Conservation (phyloP, 1,140 invertebrate genomes). For the Marisa cornuarietis region DNA sequence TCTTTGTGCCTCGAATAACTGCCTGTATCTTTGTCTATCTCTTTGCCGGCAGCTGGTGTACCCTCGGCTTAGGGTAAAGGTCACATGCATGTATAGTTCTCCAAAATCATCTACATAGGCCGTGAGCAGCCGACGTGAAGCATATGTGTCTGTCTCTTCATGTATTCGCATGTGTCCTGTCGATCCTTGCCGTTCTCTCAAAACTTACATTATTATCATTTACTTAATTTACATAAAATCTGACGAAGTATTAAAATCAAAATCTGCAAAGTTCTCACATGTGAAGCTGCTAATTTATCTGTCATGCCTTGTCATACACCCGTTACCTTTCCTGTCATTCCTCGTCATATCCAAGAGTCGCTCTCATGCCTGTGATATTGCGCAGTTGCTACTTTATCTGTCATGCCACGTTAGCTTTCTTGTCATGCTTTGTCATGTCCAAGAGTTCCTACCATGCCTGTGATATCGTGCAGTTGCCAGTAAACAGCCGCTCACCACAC, state of each 20-base stretch:
- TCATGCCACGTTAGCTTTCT: background rate
- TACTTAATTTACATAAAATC: too few species aligned
- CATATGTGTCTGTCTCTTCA: too few species aligned
- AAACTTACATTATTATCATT: too few species aligned
- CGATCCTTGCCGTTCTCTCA: too few species aligned
- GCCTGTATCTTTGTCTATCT: background rate
- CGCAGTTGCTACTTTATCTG: background rate
- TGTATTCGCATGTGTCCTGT: too few species aligned
- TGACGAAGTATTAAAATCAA: too few species aligned
- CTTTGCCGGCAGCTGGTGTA: background rate
- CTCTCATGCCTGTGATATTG: background rate
- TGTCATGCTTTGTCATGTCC: too few species aligned
- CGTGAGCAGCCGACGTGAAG: background rate
- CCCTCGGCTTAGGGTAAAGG: background rate
- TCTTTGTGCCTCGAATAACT: background rate
- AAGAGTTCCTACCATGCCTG: too few species aligned
- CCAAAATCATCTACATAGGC: too few species aligned
- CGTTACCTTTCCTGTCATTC: background rate
- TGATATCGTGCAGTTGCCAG: constrained; percentile 18
- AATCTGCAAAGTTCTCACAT: too few species aligned
- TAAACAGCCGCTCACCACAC: constrained; percentile 25
- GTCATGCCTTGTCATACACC: background rate
- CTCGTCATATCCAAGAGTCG: background rate
- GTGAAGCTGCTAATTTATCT: too few species aligned
- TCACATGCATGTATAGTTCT: too few species aligned